Evolutionary conservation across 2,797 vertebrate species (phyloP).

Genomic region (Trachurus trachurus): DNA sequence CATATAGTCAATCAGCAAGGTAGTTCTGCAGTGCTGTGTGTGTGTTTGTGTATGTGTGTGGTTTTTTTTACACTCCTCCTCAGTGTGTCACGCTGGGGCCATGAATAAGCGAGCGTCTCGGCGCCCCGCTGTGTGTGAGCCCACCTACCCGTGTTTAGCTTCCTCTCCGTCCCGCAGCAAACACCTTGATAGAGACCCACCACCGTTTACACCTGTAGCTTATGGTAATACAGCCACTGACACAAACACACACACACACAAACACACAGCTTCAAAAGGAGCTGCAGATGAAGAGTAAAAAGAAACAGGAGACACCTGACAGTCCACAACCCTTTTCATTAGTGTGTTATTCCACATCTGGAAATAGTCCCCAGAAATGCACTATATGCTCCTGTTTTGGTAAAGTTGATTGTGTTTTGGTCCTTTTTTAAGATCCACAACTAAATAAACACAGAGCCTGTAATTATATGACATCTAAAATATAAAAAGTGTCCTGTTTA

Average conservation of each 20-base stretch:
- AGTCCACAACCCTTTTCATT: neutral
- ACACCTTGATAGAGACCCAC: slow-evolving; percentile 59
- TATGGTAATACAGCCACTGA: slow-evolving; percentile 55
- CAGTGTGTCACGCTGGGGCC: slow-evolving; percentile 37
- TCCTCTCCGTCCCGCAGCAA: slow-evolving; percentile 53
- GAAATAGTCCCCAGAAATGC: neutral
- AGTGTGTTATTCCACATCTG: neutral
- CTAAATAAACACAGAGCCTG: no score
- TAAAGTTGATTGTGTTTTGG: neutral
- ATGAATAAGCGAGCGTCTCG: slow-evolving; percentile 54
- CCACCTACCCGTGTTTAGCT: slow-evolving; percentile 52
- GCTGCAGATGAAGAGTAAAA: slow-evolving; percentile 31
- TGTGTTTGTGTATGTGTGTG: neutral
- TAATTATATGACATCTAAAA: no score
- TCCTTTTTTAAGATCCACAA: neutral
- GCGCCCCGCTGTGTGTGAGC: slow-evolving; percentile 26
- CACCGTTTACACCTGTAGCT: slow-evolving; percentile 66
- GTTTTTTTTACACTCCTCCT: neutral
- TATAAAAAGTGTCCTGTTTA: no score
- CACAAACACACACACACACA: slow-evolving; percentile 25
- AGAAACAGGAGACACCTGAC: slow-evolving; percentile 8
- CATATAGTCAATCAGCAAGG: neutral
- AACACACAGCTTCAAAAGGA: slow-evolving; percentile 7
- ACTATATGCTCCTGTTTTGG: neutral
- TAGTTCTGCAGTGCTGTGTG: neutral